phyloP scores from a whole-genome alignment of 2,113 vertebrate species.

The Lophochroa leadbeateri region DNA sequence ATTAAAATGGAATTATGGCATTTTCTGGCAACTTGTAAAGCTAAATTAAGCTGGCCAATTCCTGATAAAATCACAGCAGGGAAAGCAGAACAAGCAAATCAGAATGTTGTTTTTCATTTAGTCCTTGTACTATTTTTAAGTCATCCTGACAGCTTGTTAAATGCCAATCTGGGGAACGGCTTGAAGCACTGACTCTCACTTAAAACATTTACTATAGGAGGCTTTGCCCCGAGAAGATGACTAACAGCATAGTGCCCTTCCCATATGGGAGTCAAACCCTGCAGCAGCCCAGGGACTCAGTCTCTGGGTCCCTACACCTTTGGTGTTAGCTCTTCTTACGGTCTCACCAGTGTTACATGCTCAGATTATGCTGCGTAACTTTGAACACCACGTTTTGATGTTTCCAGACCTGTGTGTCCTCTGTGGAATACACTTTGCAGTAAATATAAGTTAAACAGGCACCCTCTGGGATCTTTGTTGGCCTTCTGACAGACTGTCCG shows the following conservation, averaged over 20 bases:
- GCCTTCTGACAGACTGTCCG: accelerated
- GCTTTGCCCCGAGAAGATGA: not conserved
- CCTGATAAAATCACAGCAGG: constrained; percentile 43
- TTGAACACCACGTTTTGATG: not conserved
- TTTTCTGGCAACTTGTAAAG: constrained; percentile 59
- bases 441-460: not conserved
- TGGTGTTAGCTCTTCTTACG: accelerated
- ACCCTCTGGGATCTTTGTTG: not conserved
- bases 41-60: constrained; percentile 46
- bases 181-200: not conserved
- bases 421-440: not conserved
- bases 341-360: accelerated
- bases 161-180: not conserved
- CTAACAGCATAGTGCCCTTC: not conserved
- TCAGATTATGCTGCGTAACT: not conserved
- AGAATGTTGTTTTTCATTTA: constrained; percentile 28
- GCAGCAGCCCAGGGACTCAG: not conserved
- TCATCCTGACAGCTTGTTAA: constrained; percentile 30
- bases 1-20: not conserved
- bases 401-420: not conserved
- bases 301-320: not conserved
- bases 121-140: constrained; percentile 48
- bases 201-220: accelerated
- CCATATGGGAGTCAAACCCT: not conserved
- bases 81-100: constrained; percentile 62